These are phyloP conservation scores for Amblyteles armatorius DNA, from an alignment of 2,888 invertebrate species.

Conservation along the genomic window DNA sequence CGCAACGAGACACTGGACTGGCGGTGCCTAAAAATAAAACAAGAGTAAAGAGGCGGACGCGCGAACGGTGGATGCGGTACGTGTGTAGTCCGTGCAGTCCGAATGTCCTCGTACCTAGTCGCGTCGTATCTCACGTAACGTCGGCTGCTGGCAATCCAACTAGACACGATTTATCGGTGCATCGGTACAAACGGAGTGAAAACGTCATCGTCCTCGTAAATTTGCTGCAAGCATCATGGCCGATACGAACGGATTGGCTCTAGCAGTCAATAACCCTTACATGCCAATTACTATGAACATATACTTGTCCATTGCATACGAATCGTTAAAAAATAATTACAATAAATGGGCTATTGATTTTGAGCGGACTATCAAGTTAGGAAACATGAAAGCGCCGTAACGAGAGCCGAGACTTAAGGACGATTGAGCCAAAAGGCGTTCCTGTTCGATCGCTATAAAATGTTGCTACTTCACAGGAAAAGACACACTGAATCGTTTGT, in stretches of 20 bases:
- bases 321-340: not conserved
- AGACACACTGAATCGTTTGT: too few relatives aligned
- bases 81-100: slow-evolving; percentile 38
- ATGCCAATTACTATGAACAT: not conserved
- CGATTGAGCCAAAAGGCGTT: too few relatives aligned
- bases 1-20: slow-evolving; percentile 39
- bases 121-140: slow-evolving; percentile 63
- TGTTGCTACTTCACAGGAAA: too few relatives aligned
- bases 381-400: too few relatives aligned
- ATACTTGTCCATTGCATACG: not conserved
- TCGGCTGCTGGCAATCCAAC: slow-evolving; percentile 54
- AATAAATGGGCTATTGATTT: too few relatives aligned
- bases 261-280: not conserved
- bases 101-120: slow-evolving; percentile 45
- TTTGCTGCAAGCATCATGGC: slow-evolving; percentile 49
- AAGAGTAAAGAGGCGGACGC: slow-evolving; percentile 33
- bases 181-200: slow-evolving; percentile 64
- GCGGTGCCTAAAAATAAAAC: slow-evolving; percentile 33
- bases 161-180: slow-evolving; percentile 64
- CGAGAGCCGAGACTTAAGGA: too few relatives aligned
- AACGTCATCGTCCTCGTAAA: slow-evolving; percentile 66
- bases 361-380: too few relatives aligned
- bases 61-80: slow-evolving; percentile 30
- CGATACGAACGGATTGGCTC: slow-evolving; percentile 30
- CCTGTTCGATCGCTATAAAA: too few relatives aligned